Evolutionary conservation across 2,888 invertebrate genomes (phyloP).

Genomic region (Calliphora vomitoria): DNA sequence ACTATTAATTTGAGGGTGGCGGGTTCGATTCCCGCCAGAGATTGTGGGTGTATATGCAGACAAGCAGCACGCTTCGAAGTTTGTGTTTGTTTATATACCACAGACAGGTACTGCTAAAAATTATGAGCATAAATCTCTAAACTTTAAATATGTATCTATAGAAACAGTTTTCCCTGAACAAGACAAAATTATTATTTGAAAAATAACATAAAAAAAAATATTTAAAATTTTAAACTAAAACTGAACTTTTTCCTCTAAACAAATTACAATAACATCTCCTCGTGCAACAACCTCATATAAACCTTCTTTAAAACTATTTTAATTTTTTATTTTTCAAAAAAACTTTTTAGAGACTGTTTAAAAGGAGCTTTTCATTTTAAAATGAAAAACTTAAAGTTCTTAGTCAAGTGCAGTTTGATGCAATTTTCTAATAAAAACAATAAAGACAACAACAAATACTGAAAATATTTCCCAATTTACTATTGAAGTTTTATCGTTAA

Average conservation of each 20-base stretch:
- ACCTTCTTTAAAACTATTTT: neutral
- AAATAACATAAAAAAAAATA: neutral
- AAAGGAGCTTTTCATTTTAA: neutral
- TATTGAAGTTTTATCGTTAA: constrained; percentile 24
- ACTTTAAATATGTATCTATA: no score
- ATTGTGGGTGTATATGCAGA: no score
- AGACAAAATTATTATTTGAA: no score
- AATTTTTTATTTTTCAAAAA: neutral
- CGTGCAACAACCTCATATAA: neutral
- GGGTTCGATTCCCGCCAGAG: no score
- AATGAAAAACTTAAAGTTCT: neutral
- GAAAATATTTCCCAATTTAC: constrained; percentile 46
- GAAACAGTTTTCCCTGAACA: no score
- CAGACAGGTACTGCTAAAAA: no score
- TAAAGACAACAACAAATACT: constrained; percentile 12
- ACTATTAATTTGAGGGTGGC: no score
- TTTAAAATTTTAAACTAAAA: neutral
- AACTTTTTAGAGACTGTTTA: constrained; percentile 9
- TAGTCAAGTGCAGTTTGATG: neutral
- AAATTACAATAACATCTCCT: neutral
- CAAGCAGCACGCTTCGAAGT: no score
- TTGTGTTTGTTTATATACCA: no score
- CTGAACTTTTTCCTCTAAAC: neutral
- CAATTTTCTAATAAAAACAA: constrained; percentile 36
- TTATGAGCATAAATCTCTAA: no score